Evolutionary conservation across 2,888 invertebrate species (phyloP), one percentile per base, ranked within the genome.

Genomic region (Monopis laevigella): DNA sequence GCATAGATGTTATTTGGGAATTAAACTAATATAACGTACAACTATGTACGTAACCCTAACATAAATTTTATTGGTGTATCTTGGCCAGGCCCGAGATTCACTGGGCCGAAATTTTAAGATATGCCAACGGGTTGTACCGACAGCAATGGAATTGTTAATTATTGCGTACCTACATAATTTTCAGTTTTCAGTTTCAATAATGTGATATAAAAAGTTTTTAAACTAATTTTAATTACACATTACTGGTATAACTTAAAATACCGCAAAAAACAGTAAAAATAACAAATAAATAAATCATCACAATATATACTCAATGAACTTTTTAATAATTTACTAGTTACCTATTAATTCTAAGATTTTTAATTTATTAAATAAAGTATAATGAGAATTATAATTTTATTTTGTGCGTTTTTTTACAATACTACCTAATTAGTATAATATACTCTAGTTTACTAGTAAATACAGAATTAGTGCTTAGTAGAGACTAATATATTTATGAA

Each of bases 101-200:
- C 65, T 78, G 75, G 72, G 73, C 67, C 63, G 78, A 78, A 78
- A 78, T 80, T 80, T 78, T 80, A 80, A 80, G 80, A 80, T 78
- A 77, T 65, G 77, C 67, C 65, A 58, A 26, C 16, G 5, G 62
- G 57, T 54, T 49, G 61, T 62, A 74, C 46, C 45, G 69, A 59
- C 47, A 28, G 11, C 28, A n/a, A 28, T 6, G 14, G 5, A 8
- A 7, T 8, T 24, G 8, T 8, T 8, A 8, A 24, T 24, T 24
- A 24, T 24, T 24, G 8, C n/a, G n/a, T n/a, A 24, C 24, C 24
- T 5, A 8, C 6, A 8, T 24, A 24, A 7, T 8, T 24, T 24
- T 5, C 6, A 5, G 24, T 24, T 24, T 8, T 24, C 8, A 8
- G 24, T 8, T 5, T 24, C 24, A 24, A 24, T 7, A 5, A 7